A percentile compares a stretch with the other conserved stretches of the same genome.
Conservation (phyloP, 64 coral and sea anemone genomes). For the Cladopsammia gracilis region DNA sequence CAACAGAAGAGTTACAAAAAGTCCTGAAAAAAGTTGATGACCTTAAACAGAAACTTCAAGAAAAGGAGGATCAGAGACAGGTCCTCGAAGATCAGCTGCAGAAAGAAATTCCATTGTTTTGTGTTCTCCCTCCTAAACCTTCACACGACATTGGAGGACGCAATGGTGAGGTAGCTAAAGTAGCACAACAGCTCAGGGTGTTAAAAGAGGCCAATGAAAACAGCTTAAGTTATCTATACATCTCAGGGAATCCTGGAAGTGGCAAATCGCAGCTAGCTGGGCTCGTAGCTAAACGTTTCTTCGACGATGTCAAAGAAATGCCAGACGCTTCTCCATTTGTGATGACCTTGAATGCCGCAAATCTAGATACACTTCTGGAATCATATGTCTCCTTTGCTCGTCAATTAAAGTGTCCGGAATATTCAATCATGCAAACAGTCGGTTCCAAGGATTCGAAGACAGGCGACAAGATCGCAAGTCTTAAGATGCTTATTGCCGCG, state of each 20-base stretch:
- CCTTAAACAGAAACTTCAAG: too few species aligned
- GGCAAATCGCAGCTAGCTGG: constrained; percentile 8
- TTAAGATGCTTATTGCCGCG: constrained; percentile 1
- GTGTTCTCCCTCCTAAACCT: constrained; percentile 16
- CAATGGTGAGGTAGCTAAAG: background rate
- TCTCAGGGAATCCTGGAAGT: constrained; percentile 28
- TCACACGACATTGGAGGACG: background rate
- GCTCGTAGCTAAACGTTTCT: background rate
- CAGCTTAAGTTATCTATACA: background rate
- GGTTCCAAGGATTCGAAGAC: background rate
- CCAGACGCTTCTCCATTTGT: background rate
- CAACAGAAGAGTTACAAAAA: too few species aligned
- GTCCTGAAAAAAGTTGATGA: too few species aligned
- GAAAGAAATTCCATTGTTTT: background rate
- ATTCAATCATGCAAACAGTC: background rate
- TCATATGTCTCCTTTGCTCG: constrained; percentile 16
- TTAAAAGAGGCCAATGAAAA: background rate
- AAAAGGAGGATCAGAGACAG: too few species aligned
- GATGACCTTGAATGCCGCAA: constrained; percentile 28
- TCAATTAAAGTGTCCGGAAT: background rate
- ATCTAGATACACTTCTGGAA: background rate
- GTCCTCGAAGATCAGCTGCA: background rate
- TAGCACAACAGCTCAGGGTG: background rate
- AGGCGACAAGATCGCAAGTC: background rate
- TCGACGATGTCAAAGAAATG: background rate